phyloP scores from a whole-genome alignment of 2,797 vertebrate genomes.

The Molossus molossus region DNA sequence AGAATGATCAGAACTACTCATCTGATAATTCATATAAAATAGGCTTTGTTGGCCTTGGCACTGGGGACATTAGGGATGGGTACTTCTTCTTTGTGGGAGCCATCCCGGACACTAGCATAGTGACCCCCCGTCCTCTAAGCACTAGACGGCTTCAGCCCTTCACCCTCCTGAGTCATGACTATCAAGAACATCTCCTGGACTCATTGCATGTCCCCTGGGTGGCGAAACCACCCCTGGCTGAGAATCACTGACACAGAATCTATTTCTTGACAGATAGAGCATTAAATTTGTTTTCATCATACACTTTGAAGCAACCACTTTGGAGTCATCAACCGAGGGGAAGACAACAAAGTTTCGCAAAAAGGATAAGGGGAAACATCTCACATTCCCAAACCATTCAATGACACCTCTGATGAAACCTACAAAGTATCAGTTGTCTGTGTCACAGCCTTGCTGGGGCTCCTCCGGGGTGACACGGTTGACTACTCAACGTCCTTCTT shows the following conservation, averaged over 20 bases:
- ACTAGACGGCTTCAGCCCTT: not conserved
- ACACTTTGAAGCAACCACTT: not conserved
- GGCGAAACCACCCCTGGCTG: not conserved
- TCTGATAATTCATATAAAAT: not conserved
- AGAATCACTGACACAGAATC: not conserved
- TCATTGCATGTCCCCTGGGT: not conserved
- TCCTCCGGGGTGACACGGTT: slow-evolving; percentile 15
- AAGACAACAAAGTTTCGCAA: not conserved
- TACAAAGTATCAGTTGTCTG: not conserved
- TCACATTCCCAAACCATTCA: not conserved
- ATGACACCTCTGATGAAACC: not conserved
- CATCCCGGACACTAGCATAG: fast-evolving
- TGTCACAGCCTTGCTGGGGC: not conserved
- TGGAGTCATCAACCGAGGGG: not conserved
- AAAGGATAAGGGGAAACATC: not conserved
- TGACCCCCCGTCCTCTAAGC: not conserved
- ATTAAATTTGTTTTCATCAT: not conserved
- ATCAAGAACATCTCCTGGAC: not conserved
- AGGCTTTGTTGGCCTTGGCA: not conserved
- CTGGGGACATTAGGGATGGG: not conserved
- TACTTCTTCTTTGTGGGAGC: not conserved
- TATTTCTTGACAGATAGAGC: not conserved
- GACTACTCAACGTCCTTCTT: slow-evolving; percentile 76
- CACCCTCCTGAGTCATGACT: not conserved
- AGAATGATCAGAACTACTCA: not conserved